A percentile compares a stretch with the other conserved stretches of the same genome.
phyloP scores from a whole-genome alignment of 2,888 invertebrate genomes.

The Crepidodera aurea region DNA sequence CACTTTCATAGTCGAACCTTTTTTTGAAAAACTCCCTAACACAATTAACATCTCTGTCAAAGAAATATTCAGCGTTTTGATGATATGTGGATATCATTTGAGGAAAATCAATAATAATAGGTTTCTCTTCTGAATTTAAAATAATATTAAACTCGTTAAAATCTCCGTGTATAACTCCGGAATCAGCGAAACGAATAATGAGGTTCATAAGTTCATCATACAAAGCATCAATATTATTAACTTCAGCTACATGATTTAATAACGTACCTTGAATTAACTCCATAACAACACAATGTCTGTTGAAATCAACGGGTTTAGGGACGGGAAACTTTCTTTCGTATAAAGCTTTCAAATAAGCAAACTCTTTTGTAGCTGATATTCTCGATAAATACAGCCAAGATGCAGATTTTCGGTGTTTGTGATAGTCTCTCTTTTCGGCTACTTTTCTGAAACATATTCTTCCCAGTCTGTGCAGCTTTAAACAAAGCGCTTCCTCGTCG shows the following conservation, averaged over 20 bases:
- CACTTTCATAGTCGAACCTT: constrained; percentile 80
- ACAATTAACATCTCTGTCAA: constrained; percentile 94
- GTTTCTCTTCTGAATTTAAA: constrained; percentile 79
- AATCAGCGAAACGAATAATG: constrained; percentile 87
- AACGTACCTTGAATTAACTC: constrained; percentile 85
- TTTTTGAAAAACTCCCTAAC: constrained; percentile 89
- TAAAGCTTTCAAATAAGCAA: constrained; percentile 95
- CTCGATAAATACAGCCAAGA: constrained; percentile 97
- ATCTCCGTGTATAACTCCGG: constrained; percentile 98
- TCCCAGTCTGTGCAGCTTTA: constrained; percentile 94
- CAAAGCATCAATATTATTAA: constrained; percentile 75
- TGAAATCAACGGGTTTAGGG: constrained; percentile 93
- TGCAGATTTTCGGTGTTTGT: constrained; percentile 85
- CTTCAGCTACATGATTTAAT: constrained; percentile 71
- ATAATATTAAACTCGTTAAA: constrained; percentile 99
- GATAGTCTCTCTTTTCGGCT: constrained; percentile 96
- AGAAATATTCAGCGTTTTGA: constrained; percentile 90
- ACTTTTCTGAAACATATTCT: constrained; percentile 95
- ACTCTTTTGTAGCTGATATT: constrained; percentile 97
- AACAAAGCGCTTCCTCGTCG: constrained; percentile 80
- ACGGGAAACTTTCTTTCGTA: constrained; percentile 92
- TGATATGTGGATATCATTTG: constrained; percentile 98
- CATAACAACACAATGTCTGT: constrained; percentile 97
- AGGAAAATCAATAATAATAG: constrained; percentile 95
- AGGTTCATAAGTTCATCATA: constrained; percentile 96